A percentile compares a stretch with the other conserved stretches of the same genome.
Evolutionary conservation across 2,888 invertebrate genomes (phyloP).

Genomic region (Tenthredo scrophulariae): DNA sequence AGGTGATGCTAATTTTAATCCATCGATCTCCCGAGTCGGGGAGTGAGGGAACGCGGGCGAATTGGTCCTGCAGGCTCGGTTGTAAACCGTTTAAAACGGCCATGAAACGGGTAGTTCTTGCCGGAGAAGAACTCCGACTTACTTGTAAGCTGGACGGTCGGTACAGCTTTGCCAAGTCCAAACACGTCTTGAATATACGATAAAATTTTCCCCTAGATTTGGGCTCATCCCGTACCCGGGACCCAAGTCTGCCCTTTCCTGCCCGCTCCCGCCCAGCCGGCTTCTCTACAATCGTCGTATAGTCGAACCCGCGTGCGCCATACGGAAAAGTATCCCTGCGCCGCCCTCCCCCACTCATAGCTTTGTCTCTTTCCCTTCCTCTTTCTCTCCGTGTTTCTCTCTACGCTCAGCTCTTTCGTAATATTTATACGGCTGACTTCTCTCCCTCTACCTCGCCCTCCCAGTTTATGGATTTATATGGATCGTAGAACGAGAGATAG

Average conservation of each 20-base stretch:
- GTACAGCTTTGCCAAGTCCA: slow-evolving; percentile 62
- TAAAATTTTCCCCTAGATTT: slow-evolving; percentile 74
- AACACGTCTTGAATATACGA: slow-evolving; percentile 76
- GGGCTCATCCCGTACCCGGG: slow-evolving; percentile 60
- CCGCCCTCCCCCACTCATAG: not conserved
- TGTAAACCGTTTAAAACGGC: slow-evolving; percentile 53
- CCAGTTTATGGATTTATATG: slow-evolving; percentile 48
- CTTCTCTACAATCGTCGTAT: slow-evolving; percentile 39
- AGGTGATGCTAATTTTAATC: slow-evolving; percentile 10
- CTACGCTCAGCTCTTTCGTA: slow-evolving; percentile 19
- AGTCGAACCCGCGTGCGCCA: slow-evolving; percentile 34
- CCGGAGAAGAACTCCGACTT: slow-evolving; percentile 2
- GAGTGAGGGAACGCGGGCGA: not conserved
- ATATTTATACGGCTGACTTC: slow-evolving; percentile 46
- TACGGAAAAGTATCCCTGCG: slow-evolving; percentile 22
- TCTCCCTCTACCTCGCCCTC: slow-evolving; percentile 1
- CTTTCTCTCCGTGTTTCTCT: not conserved
- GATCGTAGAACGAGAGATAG: slow-evolving; percentile 15
- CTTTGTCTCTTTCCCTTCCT: not conserved
- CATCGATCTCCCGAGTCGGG: not conserved
- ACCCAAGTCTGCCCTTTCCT: slow-evolving; percentile 26
- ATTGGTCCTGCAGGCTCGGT: slow-evolving; percentile 42
- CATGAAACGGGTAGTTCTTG: slow-evolving; percentile 42
- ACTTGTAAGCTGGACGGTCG: not conserved
- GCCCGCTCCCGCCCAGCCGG: slow-evolving; percentile 29